phyloP scores from a whole-genome alignment of 2,888 invertebrate species.

The Meiosimyza decipiens region DNA sequence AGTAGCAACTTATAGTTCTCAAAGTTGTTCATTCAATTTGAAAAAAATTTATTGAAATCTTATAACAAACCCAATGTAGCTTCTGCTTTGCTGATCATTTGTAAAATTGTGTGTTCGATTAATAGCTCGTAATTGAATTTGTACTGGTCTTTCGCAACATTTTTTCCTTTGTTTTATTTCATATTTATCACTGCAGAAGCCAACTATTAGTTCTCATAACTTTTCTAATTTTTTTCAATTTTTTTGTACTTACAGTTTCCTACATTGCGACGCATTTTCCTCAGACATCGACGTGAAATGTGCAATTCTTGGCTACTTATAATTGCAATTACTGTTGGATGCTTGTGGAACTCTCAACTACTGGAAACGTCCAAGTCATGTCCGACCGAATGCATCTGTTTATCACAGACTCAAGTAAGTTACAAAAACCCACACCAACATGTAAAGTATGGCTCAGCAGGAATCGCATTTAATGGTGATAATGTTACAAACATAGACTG shows the following conservation, averaged over 20 bases:
- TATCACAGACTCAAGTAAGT: slow-evolving; percentile 86
- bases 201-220: too few relatives aligned
- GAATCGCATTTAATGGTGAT: slow-evolving; percentile 20
- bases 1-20: too few relatives aligned
- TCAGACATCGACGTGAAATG: slow-evolving; percentile 65
- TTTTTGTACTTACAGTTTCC: slow-evolving; percentile 17
- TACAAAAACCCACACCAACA: slow-evolving; percentile 26
- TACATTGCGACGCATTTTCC: slow-evolving; percentile 17
- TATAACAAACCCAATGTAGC: too few relatives aligned
- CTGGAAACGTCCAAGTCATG: slow-evolving; percentile 73
- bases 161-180: background rate
- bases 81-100: too few relatives aligned
- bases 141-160: background rate
- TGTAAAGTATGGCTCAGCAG: slow-evolving; percentile 32
- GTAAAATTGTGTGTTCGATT: too few relatives aligned
- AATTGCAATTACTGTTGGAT: slow-evolving; percentile 67
- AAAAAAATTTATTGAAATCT: too few relatives aligned
- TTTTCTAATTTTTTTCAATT: background rate
- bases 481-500: too few relatives aligned
- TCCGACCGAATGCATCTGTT: slow-evolving; percentile 85
- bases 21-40: too few relatives aligned
- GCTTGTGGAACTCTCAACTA: slow-evolving; percentile 66
- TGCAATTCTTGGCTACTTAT: slow-evolving; percentile 67
- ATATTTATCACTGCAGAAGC: background rate
- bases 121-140: too few relatives aligned